A percentile compares a stretch with the other conserved stretches of the same genome.
These are phyloP conservation scores for Hirtodrosophila cameraria DNA, from an alignment of 2,888 invertebrate species.

Conservation along the genomic window DNA sequence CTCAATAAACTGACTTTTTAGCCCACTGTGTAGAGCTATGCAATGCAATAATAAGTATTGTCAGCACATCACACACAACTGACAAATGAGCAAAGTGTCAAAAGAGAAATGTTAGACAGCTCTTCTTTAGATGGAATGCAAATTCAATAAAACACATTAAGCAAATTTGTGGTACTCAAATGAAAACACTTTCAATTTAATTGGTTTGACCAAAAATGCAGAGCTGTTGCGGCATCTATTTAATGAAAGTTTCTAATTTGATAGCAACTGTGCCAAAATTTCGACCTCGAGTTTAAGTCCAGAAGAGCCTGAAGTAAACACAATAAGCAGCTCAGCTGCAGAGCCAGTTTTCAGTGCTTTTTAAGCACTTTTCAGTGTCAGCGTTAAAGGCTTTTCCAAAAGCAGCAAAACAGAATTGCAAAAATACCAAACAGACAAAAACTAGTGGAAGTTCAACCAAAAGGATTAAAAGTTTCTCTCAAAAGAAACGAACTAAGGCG, in stretches of 20 bases:
- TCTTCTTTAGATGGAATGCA: not conserved
- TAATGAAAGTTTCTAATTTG: conserved; percentile 39
- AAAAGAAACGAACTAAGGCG: conserved; percentile 48
- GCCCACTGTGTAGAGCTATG: too few relatives aligned
- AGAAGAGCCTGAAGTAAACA: conserved; percentile 35
- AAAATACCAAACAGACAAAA: conserved; percentile 17
- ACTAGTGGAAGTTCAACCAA: conserved; percentile 58
- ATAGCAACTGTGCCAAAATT: conserved; percentile 17
- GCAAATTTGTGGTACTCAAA: conserved; percentile 15
- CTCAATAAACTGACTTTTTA: too few relatives aligned
- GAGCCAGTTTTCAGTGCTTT: conserved; percentile 7
- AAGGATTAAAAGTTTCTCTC: conserved; percentile 70
- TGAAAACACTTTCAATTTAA: conserved; percentile 40
- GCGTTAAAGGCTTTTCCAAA: conserved; percentile 46
- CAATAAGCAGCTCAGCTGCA: conserved; percentile 55
- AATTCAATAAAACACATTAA: conserved; percentile 11
- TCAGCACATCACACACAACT: not conserved
- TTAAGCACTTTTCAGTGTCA: conserved; percentile 63
- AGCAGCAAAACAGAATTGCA: conserved; percentile 10
- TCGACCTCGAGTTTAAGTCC: not conserved
- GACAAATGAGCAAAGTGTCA: not conserved
- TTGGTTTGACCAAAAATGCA: conserved; percentile 9
- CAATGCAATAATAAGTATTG: not conserved
- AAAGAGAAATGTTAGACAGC: not conserved
- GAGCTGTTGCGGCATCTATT: conserved; percentile 34